A percentile compares a stretch with the other conserved stretches of the same genome.
These are phyloP conservation scores for Hirtodrosophila duncani DNA, from an alignment of 2,888 invertebrate species.

Conservation along the genomic window DNA sequence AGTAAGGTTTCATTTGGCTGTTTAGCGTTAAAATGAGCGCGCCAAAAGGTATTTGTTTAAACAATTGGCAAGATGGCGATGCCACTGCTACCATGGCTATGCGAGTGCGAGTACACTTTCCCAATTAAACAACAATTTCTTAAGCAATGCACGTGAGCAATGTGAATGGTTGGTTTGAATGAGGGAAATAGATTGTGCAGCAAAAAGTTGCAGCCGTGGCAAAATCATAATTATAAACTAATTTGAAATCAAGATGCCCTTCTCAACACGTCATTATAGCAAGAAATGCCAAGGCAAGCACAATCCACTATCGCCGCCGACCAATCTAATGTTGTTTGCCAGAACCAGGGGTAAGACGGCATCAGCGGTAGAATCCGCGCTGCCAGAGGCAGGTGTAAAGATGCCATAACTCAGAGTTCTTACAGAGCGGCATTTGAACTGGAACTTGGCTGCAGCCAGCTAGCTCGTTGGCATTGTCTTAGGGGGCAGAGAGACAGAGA, in stretches of 20 bases:
- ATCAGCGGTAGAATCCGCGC: slow-evolving; percentile 6
- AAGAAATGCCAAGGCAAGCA: slow-evolving; percentile 39
- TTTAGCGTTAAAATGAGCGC: slow-evolving; percentile 30
- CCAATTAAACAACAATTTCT: slow-evolving; percentile 57
- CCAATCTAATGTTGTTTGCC: slow-evolving; percentile 40
- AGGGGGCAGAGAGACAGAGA: no score
- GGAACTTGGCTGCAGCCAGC: slow-evolving; percentile 23
- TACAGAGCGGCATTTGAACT: slow-evolving; percentile 32
- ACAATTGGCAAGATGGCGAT: background rate
- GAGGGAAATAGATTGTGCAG: slow-evolving; percentile 19
- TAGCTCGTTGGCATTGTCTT: slow-evolving; percentile 3
- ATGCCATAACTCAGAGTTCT: slow-evolving; percentile 66
- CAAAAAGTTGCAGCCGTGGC: slow-evolving; percentile 17
- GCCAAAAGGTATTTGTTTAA: slow-evolving; percentile 33
- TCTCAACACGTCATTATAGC: slow-evolving; percentile 57
- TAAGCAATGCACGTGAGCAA: background rate
- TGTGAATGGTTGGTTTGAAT: no score
- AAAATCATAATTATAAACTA: slow-evolving; percentile 66
- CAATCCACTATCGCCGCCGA: slow-evolving; percentile 34
- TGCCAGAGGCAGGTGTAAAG: slow-evolving; percentile 66
- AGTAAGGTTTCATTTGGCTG: slow-evolving; percentile 1
- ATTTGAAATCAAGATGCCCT: slow-evolving; percentile 67
- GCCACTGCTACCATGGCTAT: slow-evolving; percentile 9
- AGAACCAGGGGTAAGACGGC: no score
- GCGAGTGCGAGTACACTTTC: slow-evolving; percentile 32